These are phyloP conservation scores for Hippoglossus stenolepis DNA, from an alignment of 2,113 vertebrate genomes.

Conservation along the genomic window DNA sequence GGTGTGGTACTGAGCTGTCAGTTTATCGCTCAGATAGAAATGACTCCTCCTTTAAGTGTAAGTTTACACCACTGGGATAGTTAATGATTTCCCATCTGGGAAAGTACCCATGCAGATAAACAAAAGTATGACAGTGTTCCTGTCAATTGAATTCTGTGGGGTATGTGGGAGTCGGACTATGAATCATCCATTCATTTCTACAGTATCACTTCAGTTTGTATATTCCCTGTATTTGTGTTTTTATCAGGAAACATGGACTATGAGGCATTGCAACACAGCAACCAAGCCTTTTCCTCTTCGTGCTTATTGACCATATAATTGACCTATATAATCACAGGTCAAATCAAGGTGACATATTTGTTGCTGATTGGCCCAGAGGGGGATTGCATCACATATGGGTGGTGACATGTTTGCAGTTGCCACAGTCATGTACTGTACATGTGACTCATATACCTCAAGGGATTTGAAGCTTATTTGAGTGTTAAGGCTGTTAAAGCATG, in stretches of 20 bases:
- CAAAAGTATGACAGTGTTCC: not conserved
- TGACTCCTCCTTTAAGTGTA: not conserved
- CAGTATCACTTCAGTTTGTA: conserved; percentile 5
- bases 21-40: not conserved
- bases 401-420: conserved; percentile 25
- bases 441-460: conserved; percentile 18
- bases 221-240: not conserved
- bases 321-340: conserved; percentile 3
- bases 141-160: conserved; percentile 15
- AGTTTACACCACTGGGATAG: conserved; percentile 13
- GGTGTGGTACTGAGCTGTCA: not conserved
- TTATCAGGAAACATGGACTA: not conserved
- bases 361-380: conserved; percentile 32
- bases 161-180: not conserved
- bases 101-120: conserved; percentile 42
- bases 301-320: not conserved
- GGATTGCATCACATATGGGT: conserved; percentile 6
- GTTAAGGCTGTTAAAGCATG: conserved; percentile 10
- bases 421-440: not conserved
- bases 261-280: not conserved
- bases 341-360: conserved; percentile 22
- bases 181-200: conserved; percentile 39
- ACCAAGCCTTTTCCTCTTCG: not conserved
- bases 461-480: conserved; percentile 20
- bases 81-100: conserved; percentile 22